Base-by-base conservation (phyloP, 2,888 invertebrate species). In the Leucophenga maculata region DNA sequence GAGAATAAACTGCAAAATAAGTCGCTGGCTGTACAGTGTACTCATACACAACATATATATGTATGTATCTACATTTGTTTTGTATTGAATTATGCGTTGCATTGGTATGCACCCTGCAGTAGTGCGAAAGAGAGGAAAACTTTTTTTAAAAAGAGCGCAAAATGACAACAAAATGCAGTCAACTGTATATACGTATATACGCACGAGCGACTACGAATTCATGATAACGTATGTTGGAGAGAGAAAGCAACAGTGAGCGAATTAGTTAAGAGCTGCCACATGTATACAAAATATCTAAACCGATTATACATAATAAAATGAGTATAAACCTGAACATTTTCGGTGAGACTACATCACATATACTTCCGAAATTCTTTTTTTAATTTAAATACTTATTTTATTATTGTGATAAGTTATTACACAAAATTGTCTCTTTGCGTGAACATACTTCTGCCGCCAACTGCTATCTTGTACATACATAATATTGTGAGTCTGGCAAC, bases 191-290 rank as follows among this genome's bases (percentile, higher is more conserved):
- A 20, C 48, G 44, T 57, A 8, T 48, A 50, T 60, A 48, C 64
- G 67, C 44, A 22, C 54, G 9, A 46, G 18, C 57, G 65, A 62
- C 14, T 16, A n/a, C 54, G 67, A 71, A 77, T 74, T 72, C 72
- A 65, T 72, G 74, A 72, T 69, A 77, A 77, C 75, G 75, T 79
- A 81, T 14, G 20, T 46, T 46, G 31, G 8, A 57, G 65, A 72
- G 18, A 14, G 9, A 78, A 78, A 72, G 72, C 72, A 74, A 75
- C 72, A 75, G 77, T 76, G 80, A 79, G 83, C 74, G 68, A 68
- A n/a, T 57, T 14, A 14, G 16, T 62, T 16, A 39, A 39, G 44
- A 31, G 18, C 59, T 65, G 50, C 64, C 62, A 71, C 59, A 68
- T 64, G 54, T 70, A 66, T 70, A 69, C 57, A 52, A 39, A 39